Base-by-base conservation (phyloP, 1,140 invertebrate genomes). In the Sweltsa coloradensis region DNA sequence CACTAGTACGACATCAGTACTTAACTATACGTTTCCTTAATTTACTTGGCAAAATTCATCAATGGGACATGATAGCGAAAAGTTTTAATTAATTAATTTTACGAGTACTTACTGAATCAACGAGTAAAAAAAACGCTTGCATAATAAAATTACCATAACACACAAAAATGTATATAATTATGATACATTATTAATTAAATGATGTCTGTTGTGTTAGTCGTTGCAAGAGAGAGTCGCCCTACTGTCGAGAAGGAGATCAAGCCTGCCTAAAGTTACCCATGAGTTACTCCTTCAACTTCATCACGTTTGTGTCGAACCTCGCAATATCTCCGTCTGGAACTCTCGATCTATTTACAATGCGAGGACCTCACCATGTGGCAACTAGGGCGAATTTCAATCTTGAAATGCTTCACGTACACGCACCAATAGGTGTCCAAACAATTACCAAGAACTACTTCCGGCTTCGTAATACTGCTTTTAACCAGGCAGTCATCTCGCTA, bases 221-320 rank as follows among this genome's bases (percentile, higher is more conserved):
- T 3, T 97, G 92, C 60, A 79, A 84, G 39, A 73, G 83, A 45
- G 69, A 72, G 9, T 71, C 72, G 19, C 71, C 73, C 18, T 72
- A 73, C 22, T 95, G 90, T 56, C 71, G 68, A 9, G 62, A 75
- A 2, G 70, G 74, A 19, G 85, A 91, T 53, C 60, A 67, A 25
- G 68, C 73, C 45, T 94, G 90, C 54, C 68, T 83, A 7, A 76
- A 75, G 5, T 75, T 78, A 55, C 89, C 91, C 0, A 76, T 86
- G 14, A 82, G 84, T 41, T 85, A 84, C 58, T 90, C 88, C 4
- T 92, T 82, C 69, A 93, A 93, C 66, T 96, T 87, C 63, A 83
- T 96, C 50, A 88, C 87, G 0, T 83, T 96, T 53, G 81, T 87
- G 0, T 85, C 87, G 41, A 87, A 89, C 61, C 66, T 92, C 14